Conservation (phyloP, 2,797 vertebrate genomes). For the Columba guinea region DNA sequence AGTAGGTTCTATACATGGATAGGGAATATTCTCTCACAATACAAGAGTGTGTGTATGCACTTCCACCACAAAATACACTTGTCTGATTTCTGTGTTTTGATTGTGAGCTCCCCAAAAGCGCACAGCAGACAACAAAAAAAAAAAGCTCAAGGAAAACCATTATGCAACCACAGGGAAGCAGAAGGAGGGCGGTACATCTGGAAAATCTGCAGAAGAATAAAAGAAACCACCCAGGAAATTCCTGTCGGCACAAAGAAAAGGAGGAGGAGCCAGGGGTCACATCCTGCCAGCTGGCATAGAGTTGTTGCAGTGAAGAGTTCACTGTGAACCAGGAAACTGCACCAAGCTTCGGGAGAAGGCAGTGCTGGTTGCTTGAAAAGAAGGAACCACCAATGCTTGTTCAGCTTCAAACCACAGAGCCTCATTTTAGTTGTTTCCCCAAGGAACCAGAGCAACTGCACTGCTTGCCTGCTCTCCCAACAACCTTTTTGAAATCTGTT, state of each 20-base stretch:
- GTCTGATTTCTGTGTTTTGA: background rate
- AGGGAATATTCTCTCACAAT: background rate
- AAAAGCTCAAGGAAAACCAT: background rate
- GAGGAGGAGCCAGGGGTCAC: background rate
- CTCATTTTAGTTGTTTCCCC: background rate
- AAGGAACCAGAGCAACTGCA: background rate
- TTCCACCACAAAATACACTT: background rate
- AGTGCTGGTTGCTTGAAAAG: background rate
- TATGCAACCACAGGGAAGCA: background rate
- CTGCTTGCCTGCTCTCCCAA: accelerated
- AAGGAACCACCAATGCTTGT: background rate
- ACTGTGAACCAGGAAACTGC: background rate
- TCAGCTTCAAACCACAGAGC: background rate
- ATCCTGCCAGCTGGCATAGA: background rate
- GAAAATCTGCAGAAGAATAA: background rate
- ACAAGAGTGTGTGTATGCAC: background rate
- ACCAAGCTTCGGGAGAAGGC: background rate
- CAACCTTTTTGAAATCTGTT: background rate
- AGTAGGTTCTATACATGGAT: background rate
- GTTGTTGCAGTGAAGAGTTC: background rate
- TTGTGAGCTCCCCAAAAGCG: background rate
- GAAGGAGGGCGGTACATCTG: background rate
- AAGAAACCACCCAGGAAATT: background rate
- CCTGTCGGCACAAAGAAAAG: background rate
- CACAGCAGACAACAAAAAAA: background rate